A percentile compares a stretch with the other conserved stretches of the same genome.
Conservation (phyloP, 37 sponge, comb jelly and placozoan genomes). For the Geodia barretti region DNA sequence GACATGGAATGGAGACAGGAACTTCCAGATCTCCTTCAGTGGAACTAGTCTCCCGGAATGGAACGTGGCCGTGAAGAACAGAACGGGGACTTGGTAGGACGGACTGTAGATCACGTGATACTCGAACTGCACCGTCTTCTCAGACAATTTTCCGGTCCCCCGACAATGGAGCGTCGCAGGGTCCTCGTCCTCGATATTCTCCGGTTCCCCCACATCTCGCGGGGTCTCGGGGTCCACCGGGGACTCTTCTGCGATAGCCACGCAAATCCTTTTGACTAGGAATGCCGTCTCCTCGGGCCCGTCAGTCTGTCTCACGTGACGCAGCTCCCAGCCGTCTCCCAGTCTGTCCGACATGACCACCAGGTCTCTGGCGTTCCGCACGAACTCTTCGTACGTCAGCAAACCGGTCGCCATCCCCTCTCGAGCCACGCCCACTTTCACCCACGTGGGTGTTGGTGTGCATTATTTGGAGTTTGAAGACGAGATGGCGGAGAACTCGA, state of each 20-base stretch:
- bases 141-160: too few relatives aligned
- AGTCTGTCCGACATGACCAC: slow-evolving; percentile 46
- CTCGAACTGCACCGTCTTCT: slow-evolving; percentile 19
- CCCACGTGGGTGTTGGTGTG: slow-evolving; percentile 5
- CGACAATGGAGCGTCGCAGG: not conserved
- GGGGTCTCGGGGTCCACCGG: slow-evolving; percentile 1
- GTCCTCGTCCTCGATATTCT: not conserved
- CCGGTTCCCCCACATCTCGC: not conserved
- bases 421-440: not conserved
- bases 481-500: not conserved
- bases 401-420: not conserved
- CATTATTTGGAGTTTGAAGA: not conserved
- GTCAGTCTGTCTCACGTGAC: not conserved
- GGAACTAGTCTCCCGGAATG: slow-evolving; percentile 60
- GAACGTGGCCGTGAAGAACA: slow-evolving; percentile 76
- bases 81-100: slow-evolving; percentile 87
- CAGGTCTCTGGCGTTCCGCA: slow-evolving; percentile 17
- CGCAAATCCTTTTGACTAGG: slow-evolving; percentile 13
- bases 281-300: slow-evolving; percentile 10
- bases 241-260: not conserved
- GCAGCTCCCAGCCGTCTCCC: slow-evolving; percentile 70
- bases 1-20: slow-evolving; percentile 18
- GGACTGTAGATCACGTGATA: slow-evolving; percentile 85
- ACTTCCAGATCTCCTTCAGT: slow-evolving; percentile 74
- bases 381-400: slow-evolving; percentile 61